A percentile compares a stretch with the other conserved stretches of the same genome.
Evolutionary conservation across 1,140 invertebrate genomes (phyloP).

Genomic region (Meloidogyne exigua): DNA sequence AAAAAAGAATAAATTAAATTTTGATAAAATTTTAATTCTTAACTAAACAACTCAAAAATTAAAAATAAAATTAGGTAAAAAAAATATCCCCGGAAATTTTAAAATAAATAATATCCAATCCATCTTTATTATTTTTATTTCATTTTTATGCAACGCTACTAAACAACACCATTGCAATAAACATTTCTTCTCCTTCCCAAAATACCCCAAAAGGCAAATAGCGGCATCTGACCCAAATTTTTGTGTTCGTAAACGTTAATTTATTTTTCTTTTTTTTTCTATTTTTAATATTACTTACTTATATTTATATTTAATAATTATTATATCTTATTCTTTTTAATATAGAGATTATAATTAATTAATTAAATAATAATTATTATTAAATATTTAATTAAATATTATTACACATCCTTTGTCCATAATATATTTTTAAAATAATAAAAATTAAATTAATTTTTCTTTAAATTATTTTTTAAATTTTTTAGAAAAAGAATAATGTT

Average conservation of each 20-base stretch:
- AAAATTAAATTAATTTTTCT: no score
- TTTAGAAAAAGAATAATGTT: no score
- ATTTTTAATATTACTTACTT: not conserved
- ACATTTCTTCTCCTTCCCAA: not conserved
- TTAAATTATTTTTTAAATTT: no score
- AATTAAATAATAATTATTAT: no score
- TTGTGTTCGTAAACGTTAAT: not conserved
- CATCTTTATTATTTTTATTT: not conserved
- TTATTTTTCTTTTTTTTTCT: not conserved
- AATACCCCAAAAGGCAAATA: not conserved
- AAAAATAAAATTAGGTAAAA: not conserved
- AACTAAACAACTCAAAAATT: not conserved
- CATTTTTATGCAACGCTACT: not conserved
- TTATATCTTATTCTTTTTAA: no score
- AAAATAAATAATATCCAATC: not conserved
- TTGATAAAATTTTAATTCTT: no score
- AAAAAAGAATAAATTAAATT: no score
- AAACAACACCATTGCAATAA: not conserved
- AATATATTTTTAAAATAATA: no score
- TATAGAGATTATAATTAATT: no score
- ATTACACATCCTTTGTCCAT: no score
- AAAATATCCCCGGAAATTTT: not conserved
- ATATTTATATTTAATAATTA: no score
- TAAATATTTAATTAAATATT: no score
- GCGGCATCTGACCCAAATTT: conserved; percentile 1